Evolutionary conservation across 2,113 vertebrate genomes (phyloP), one percentile per base, ranked within the genome.

Genomic region (Raphicerus campestris): DNA sequence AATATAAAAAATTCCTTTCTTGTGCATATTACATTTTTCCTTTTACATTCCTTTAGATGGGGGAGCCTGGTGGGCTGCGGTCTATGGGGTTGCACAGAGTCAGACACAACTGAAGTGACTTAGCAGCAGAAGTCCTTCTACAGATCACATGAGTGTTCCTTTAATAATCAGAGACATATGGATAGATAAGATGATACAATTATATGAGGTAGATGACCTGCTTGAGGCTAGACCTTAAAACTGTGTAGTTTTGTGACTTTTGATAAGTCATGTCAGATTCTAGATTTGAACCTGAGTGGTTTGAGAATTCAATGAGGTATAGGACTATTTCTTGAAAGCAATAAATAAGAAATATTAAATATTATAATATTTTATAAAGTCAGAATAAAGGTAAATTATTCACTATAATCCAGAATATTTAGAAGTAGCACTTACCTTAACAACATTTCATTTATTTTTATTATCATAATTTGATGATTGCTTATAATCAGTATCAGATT

Each of bases 1-100:
- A 89, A 66, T 53, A 91, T 56, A 92, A 60, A 30, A 93, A 87
- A 93, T 87, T 93, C 22, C 4, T 95, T 97, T 30, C 7, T 7
- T 91, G 24, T 86, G 19, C 56, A 9, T 85, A 78, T 84, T 39
- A 58, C 7, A 89, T 61, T 81, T 47, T 83, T 84, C 5, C 82
- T 81, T 94, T 90, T 39, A 66, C 66, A 56, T 7, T 70, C 26
- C 45, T 95, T n/a, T 58, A 47, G 60, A 56, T 4, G 3, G 55
- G 22, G 22, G 9, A 56, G 22, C 55, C 55, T 24, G 22, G 55
- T 56, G 55, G 55, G 9, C 55, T 56, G 55, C 22, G 9, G 1
- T 56, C 55, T 56, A 24, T 56, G 55, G 55, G 55, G 9, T 24
- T 1, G 3, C 55, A 24, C 55, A 24, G 55, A 56, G 55, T 24